Evolutionary conservation across 2,888 invertebrate genomes (phyloP), one percentile per base, ranked within the genome.

Genomic region (Pollenia griseotomentosa): DNA sequence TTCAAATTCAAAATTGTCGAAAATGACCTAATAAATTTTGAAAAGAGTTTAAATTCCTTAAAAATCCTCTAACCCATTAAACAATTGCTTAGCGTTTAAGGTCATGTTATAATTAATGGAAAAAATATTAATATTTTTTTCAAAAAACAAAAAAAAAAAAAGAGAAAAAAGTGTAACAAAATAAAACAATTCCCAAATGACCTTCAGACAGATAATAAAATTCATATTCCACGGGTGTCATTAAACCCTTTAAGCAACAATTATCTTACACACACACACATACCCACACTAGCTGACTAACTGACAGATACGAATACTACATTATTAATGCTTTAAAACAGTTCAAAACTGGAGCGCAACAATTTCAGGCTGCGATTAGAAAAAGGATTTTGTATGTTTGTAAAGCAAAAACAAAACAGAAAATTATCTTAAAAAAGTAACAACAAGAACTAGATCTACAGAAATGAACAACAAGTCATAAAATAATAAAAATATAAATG

Each of bases 401-500:
- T 53, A 19, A 16, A 42, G 8, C 42, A 65, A 12, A 51, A 63
- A 12, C 57, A 16, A 70, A 78, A 61, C 16, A 16, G 71, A 77
- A 55, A 61, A 53, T 16, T 57, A 48, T 19, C 16, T 40, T 12
- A 23, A 42, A 46, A 46, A 61, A 80, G 40, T 40, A 48, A 40
- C 33, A 33, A 33, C 12, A 42, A 8, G 63, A 16, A 46, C 12
- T 55, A 12, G 44, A 61, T 66, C 11, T 53, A 6, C 14, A 66
- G 11, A 68, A 7, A 9, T 7, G 16, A 68, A 73, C 48, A 80
- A 59, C 55, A 42, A 66, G 66, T 74, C 77, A 87, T 88, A 89
- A 89, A 89, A 87, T 89, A 89, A 91, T 92, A 91, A 92, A 91
- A 91, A 90, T 89, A 90, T 91, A 90, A 92, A 92, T 91, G 91